phyloP scores from a whole-genome alignment of 2,888 invertebrate genomes.

The Sipha maydis region DNA sequence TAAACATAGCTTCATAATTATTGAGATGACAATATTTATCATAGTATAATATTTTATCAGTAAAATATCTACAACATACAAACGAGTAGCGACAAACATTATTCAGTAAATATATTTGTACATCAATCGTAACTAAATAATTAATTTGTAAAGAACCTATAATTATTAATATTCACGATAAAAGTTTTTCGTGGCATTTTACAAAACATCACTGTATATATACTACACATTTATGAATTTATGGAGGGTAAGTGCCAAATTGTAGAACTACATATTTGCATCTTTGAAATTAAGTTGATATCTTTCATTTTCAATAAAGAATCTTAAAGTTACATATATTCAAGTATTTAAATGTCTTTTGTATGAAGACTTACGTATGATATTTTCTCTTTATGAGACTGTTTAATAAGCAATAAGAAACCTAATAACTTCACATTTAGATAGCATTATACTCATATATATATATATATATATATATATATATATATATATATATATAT shows the following conservation, averaged over 20 bases:
- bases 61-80: neutral
- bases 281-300: neutral
- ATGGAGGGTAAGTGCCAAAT: neutral
- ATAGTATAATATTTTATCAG: neutral
- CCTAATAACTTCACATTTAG: constrained; percentile 46
- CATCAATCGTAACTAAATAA: neutral
- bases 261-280: neutral
- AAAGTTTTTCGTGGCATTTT: neutral
- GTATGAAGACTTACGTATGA: constrained; percentile 44
- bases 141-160: neutral
- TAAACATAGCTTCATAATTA: neutral
- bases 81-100: neutral
- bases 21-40: neutral
- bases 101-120: neutral
- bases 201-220: neutral
- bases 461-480: neutral
- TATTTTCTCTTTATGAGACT: constrained; percentile 8
- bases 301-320: neutral
- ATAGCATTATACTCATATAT: neutral
- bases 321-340: constrained; percentile 8
- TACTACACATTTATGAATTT: neutral
- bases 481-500: neutral
- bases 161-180: neutral
- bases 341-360: constrained; percentile 7
- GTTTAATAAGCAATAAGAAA: constrained; percentile 49